Conservation (phyloP, 2,113 vertebrate genomes). For the Vireo altiloquus region DNA sequence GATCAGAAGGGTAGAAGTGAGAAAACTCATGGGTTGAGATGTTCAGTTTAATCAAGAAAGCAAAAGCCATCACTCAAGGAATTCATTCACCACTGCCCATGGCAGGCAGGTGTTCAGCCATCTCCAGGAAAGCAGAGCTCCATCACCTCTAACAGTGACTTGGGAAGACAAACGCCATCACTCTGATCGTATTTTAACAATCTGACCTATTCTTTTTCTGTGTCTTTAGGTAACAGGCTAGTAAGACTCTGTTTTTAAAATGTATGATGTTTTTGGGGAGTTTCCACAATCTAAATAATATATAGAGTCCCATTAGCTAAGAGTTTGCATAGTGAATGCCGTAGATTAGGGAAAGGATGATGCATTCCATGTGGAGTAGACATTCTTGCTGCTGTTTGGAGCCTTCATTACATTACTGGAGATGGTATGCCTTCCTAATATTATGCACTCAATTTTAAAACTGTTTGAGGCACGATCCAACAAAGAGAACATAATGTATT, state of each 20-base stretch:
- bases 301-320: not conserved
- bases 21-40: not conserved
- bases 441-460: constrained; percentile 35
- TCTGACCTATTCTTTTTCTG: not conserved
- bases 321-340: not conserved
- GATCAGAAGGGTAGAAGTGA: not conserved
- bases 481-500: constrained; percentile 7
- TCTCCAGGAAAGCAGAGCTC: not conserved
- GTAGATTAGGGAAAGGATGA: not conserved
- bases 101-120: not conserved
- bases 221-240: not conserved
- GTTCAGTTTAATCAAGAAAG: not conserved
- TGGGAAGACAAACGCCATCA: not conserved
- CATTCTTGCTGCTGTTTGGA: not conserved
- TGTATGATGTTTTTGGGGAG: not conserved
- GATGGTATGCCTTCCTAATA: not conserved
- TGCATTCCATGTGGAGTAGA: not conserved
- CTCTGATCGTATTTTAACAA: not conserved
- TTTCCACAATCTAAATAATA: not conserved
- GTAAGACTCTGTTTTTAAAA: not conserved
- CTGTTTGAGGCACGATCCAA: not conserved
- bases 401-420: constrained; percentile 4
- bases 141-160: not conserved
- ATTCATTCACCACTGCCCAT: not conserved
- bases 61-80: not conserved